Conservation (phyloP, 2,888 invertebrate genomes). For the Incurvaria masculella region DNA sequence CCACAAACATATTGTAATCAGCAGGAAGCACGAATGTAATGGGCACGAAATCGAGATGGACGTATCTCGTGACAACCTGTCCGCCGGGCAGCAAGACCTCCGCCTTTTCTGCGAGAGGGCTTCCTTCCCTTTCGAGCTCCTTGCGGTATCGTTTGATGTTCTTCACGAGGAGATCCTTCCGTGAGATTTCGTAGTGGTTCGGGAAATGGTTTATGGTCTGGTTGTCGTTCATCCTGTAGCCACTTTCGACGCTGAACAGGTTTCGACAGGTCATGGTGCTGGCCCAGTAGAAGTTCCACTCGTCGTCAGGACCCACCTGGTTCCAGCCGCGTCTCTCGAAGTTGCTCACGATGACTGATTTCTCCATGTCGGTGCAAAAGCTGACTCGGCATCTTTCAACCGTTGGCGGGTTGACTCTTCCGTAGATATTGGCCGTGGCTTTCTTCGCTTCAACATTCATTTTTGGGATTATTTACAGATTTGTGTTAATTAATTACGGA, state of each 20-base stretch:
- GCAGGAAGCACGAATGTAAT: constrained; percentile 91
- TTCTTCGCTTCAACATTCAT: constrained; percentile 39
- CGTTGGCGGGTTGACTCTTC: constrained; percentile 36
- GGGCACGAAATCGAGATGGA: constrained; percentile 89
- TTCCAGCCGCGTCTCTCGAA: constrained; percentile 91
- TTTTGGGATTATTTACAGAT: too few species aligned
- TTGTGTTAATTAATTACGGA: too few species aligned
- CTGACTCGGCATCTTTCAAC: constrained; percentile 54
- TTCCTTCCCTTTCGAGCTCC: constrained; percentile 89
- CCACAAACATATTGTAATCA: constrained; percentile 96
- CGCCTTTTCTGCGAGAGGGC: constrained; percentile 75
- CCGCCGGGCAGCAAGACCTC: constrained; percentile 53
- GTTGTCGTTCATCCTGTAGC: constrained; percentile 88
- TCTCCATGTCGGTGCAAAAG: constrained; percentile 87
- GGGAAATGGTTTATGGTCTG: constrained; percentile 96
- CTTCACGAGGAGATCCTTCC: constrained; percentile 94
- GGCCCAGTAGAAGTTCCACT: constrained; percentile 97
- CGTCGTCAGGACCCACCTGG: constrained; percentile 84
- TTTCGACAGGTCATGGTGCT: constrained; percentile 87
- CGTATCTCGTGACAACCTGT: constrained; percentile 66
- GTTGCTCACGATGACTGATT: constrained; percentile 88
- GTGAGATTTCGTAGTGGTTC: constrained; percentile 90
- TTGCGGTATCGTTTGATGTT: constrained; percentile 93
- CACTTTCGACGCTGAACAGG: constrained; percentile 89
- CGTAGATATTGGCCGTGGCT: constrained; percentile 39